Evolutionary conservation across 2,888 invertebrate genomes (phyloP).

Genomic region (Agrochola circellaris): DNA sequence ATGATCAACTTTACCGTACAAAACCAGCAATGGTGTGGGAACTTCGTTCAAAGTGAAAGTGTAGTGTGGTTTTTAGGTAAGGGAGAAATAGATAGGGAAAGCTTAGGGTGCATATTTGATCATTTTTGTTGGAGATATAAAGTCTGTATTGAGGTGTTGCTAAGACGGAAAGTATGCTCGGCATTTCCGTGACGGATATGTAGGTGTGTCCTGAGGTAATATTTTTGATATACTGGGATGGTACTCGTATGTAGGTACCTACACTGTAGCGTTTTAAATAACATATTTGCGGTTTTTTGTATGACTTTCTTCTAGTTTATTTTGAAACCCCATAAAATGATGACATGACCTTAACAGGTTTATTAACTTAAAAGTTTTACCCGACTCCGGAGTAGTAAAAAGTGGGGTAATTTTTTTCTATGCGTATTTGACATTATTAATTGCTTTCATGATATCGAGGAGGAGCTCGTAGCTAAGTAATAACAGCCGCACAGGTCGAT

Average conservation of each 20-base stretch:
- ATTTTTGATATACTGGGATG: slow-evolving; percentile 16
- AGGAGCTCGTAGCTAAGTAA: too few relatives aligned
- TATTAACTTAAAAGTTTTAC: neutral
- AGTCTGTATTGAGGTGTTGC: slow-evolving; percentile 67
- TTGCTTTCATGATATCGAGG: neutral
- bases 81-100: slow-evolving; percentile 76
- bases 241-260: neutral
- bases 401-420: neutral
- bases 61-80: slow-evolving; percentile 56
- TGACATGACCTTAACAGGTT: too few relatives aligned
- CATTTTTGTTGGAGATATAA: slow-evolving; percentile 73
- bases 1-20: neutral
- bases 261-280: slow-evolving; percentile 7
- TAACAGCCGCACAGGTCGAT: too few relatives aligned
- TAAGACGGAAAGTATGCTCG: slow-evolving; percentile 51
- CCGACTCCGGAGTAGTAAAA: neutral
- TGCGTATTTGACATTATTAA: neutral
- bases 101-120: slow-evolving; percentile 89
- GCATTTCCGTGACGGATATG: slow-evolving; percentile 61
- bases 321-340: neutral
- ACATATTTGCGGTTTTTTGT: slow-evolving; percentile 13
- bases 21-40: slow-evolving; percentile 27
- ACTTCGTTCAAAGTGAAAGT: neutral
- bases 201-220: slow-evolving; percentile 15
- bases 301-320: neutral